Percentiles rank a stretch among this genome's conserved stretches.
phyloP scores from a whole-genome alignment of 2,888 invertebrate species.

The Bibio marci region DNA sequence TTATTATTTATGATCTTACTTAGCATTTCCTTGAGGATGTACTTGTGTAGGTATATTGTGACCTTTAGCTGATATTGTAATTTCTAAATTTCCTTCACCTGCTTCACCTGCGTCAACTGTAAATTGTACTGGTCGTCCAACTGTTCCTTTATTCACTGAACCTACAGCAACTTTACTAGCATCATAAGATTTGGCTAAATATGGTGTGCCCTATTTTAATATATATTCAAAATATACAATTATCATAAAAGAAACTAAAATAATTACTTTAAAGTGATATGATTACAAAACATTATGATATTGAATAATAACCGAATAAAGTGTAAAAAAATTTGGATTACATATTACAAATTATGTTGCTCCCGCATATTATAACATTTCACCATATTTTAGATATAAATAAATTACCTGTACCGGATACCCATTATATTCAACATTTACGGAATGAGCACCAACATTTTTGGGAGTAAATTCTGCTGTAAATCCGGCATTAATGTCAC shows the following conservation, averaged over 20 bases:
- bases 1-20: constrained; percentile 19
- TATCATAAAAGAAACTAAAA: no score
- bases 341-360: no score
- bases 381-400: neutral
- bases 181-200: constrained; percentile 84
- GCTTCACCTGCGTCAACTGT: constrained; percentile 92
- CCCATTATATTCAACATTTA: constrained; percentile 81
- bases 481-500: constrained; percentile 73
- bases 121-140: constrained; percentile 85
- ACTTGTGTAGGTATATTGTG: constrained; percentile 92
- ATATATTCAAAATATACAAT: no score
- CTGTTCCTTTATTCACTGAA: constrained; percentile 60
- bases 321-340: no score
- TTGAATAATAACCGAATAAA: no score
- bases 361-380: no score
- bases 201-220: constrained; percentile 53
- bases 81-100: constrained; percentile 93
- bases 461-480: constrained; percentile 83
- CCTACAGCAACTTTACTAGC: constrained; percentile 72
- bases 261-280: no score
- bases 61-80: constrained; percentile 86
- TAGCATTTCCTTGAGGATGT: constrained; percentile 70
- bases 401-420: constrained; percentile 50
- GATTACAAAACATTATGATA: no score
- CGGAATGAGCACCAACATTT: constrained; percentile 84